These are phyloP conservation scores for Craseonycteris thonglongyai DNA, from an alignment of 2,113 vertebrate species.

Conservation along the genomic window DNA sequence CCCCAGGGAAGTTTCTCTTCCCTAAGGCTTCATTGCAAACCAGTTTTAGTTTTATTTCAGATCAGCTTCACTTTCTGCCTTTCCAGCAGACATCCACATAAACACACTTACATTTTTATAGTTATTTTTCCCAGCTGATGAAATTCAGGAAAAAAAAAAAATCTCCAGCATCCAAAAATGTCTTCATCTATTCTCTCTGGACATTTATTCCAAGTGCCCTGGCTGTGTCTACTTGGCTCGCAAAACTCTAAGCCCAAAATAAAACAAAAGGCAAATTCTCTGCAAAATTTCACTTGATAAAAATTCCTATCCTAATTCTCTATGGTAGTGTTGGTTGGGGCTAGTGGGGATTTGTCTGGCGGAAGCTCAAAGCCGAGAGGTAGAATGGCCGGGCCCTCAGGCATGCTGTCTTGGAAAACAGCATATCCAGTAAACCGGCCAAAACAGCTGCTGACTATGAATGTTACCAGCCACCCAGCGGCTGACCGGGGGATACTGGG, in stretches of 20 bases:
- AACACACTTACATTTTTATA: slow-evolving; percentile 29
- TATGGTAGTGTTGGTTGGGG: background rate
- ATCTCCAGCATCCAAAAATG: background rate
- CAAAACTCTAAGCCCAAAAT: background rate
- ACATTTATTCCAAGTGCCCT: background rate
- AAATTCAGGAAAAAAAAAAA: background rate
- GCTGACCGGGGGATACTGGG: accelerated
- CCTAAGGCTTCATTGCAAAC: slow-evolving; percentile 8
- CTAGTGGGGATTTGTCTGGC: background rate
- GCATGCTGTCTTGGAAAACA: background rate
- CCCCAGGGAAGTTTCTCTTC: background rate
- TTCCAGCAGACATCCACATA: slow-evolving; percentile 31
- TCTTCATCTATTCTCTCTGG: background rate
- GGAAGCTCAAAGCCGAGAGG: background rate
- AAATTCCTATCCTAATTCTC: background rate
- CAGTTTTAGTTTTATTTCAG: slow-evolving; percentile 4
- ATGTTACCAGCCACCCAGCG: background rate
- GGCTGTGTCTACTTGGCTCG: background rate
- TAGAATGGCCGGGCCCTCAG: background rate
- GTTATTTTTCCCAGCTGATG: slow-evolving; percentile 48
- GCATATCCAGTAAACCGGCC: background rate
- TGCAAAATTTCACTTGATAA: background rate
- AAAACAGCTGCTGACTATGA: slow-evolving; percentile 7
- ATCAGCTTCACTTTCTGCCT: slow-evolving; percentile 45
- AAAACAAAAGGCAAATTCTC: background rate